phyloP scores from a whole-genome alignment of 2,113 vertebrate genomes.

The Chloroceryle aenea region DNA sequence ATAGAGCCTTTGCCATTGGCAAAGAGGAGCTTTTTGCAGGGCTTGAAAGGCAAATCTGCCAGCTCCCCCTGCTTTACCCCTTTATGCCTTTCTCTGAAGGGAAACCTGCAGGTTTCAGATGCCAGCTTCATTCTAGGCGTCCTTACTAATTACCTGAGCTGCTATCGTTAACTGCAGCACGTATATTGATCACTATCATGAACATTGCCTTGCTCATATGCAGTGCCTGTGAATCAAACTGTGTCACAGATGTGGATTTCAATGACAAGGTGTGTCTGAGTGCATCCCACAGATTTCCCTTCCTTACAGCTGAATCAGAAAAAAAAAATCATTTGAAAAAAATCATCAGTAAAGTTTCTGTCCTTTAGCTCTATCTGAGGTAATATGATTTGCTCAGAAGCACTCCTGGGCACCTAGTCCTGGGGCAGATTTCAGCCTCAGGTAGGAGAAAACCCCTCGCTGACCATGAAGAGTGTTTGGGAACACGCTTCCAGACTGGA shows the following conservation, averaged over 20 bases:
- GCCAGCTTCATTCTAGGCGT: conserved; percentile 49
- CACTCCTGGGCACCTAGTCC: not conserved
- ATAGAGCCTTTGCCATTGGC: not conserved
- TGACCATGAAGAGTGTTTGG: conserved; percentile 4
- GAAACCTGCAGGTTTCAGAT: conserved; percentile 53
- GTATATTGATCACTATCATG: conserved; percentile 31
- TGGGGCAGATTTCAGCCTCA: not conserved
- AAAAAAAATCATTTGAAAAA: not conserved
- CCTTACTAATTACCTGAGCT: conserved; percentile 61
- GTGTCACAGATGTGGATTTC: conserved; percentile 52
- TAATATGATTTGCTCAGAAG: not conserved
- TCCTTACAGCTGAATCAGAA: not conserved
- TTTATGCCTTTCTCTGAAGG: conserved; percentile 37
- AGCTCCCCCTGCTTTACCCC: conserved; percentile 4
- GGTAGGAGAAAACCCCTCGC: not conserved
- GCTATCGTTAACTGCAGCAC: conserved; percentile 2
- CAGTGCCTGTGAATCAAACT: conserved; percentile 19
- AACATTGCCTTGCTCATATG: conserved; percentile 35
- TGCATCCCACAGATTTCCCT: conserved; percentile 13
- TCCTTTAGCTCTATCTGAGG: not conserved
- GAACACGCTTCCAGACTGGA: not conserved
- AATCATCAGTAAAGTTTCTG: not conserved
- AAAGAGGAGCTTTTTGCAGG: not conserved
- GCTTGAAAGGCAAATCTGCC: not conserved
- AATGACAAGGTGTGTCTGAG: not conserved